Conservation (phyloP, 2,888 invertebrate species). For the Dimorphilus gyrociliatus region DNA sequence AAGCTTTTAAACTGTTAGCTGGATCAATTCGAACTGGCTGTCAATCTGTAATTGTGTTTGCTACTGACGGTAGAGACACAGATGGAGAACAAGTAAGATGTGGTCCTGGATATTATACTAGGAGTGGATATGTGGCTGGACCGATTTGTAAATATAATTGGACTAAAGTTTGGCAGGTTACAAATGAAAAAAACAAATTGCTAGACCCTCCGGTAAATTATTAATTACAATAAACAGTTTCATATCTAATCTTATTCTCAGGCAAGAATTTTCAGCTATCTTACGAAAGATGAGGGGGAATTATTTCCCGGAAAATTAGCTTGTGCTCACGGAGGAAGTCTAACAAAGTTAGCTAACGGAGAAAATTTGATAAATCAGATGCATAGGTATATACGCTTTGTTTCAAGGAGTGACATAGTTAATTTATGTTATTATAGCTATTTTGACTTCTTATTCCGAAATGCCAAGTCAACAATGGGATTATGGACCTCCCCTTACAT, state of each 20-base stretch:
- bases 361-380: slow-evolving; percentile 39
- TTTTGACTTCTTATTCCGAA: slow-evolving; percentile 35
- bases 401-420: too few relatives aligned
- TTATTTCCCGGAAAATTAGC: slow-evolving; percentile 34
- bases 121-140: slow-evolving; percentile 38
- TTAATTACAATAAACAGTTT: not conserved
- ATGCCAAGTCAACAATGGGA: slow-evolving; percentile 27
- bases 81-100: slow-evolving; percentile 37
- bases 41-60: slow-evolving; percentile 35
- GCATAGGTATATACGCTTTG: slow-evolving; percentile 37
- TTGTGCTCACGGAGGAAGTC: slow-evolving; percentile 30
- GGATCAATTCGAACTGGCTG: slow-evolving; percentile 33
- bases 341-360: slow-evolving; percentile 31
- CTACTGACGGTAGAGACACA: slow-evolving; percentile 36
- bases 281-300: slow-evolving; percentile 37
- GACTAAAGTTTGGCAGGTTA: slow-evolving; percentile 34
- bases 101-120: slow-evolving; percentile 38
- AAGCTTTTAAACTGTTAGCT: slow-evolving; percentile 29
- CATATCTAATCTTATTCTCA: slow-evolving; percentile 11
- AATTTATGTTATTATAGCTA: too few relatives aligned
- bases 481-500: slow-evolving; percentile 39
- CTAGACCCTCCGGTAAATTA: slow-evolving; percentile 19
- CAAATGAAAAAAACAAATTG: slow-evolving; percentile 22
- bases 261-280: slow-evolving; percentile 37
- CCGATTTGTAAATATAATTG: slow-evolving; percentile 39